These are phyloP conservation scores for Cheilosia impressa DNA, from an alignment of 2,888 invertebrate genomes.

Conservation along the genomic window DNA sequence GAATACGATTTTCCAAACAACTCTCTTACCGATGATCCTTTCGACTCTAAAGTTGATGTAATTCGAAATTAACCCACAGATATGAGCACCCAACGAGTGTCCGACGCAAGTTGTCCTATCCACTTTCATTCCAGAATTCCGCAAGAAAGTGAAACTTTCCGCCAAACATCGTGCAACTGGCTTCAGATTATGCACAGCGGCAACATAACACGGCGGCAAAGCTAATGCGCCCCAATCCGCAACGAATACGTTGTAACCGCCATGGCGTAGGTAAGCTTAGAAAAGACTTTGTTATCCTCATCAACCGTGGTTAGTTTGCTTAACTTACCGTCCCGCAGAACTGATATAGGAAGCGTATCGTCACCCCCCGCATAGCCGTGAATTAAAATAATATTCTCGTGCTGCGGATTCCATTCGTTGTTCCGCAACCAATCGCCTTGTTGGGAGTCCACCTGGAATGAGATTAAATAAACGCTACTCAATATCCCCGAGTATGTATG, in stretches of 20 bases:
- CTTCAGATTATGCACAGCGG: conserved; percentile 90
- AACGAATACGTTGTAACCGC: conserved; percentile 90
- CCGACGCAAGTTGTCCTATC: conserved; percentile 90
- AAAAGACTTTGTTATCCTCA: not conserved
- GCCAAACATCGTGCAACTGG: conserved; percentile 89
- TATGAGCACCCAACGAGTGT: conserved; percentile 90
- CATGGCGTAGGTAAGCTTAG: conserved; percentile 89
- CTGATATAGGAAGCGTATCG: conserved; percentile 88
- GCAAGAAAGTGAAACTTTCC: conserved; percentile 86
- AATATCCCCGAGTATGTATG: not conserved
- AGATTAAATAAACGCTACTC: conserved; percentile 32
- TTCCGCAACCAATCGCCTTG: conserved; percentile 90
- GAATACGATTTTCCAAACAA: not conserved
- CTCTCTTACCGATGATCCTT: conserved; percentile 87
- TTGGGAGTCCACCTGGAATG: conserved; percentile 84
- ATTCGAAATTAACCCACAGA: conserved; percentile 90
- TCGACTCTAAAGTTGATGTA: conserved; percentile 89
- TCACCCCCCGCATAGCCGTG: conserved; percentile 93
- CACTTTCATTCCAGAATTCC: conserved; percentile 87
- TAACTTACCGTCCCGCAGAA: conserved; percentile 88
- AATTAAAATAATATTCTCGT: conserved; percentile 88
- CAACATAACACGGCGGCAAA: conserved; percentile 89
- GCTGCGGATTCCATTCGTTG: conserved; percentile 88
- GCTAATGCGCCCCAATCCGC: conserved; percentile 90
- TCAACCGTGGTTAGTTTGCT: not conserved